These are phyloP conservation scores for Epizoanthus scotinus DNA, from an alignment of 92 coral and sea anemone species.

Conservation along the genomic window DNA sequence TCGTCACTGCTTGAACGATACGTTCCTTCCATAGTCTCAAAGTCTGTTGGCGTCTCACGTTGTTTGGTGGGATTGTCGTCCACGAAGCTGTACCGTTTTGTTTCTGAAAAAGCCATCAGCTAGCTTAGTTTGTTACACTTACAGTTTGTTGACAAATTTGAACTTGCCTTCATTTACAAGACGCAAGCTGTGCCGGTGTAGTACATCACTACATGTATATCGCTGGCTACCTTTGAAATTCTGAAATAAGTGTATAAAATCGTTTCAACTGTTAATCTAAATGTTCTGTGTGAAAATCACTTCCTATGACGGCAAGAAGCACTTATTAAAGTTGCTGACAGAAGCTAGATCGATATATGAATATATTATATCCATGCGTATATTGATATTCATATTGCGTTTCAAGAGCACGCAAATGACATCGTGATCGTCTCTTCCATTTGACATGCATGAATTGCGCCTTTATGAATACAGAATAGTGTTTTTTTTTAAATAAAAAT, in stretches of 20 bases:
- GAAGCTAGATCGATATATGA: not conserved
- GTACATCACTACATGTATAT: too few species aligned
- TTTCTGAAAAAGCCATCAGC: conserved; percentile 22
- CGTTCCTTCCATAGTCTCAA: conserved; percentile 6
- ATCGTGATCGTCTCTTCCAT: too few species aligned
- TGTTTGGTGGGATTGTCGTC: not conserved
- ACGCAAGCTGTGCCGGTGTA: too few species aligned
- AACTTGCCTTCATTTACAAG: not conserved
- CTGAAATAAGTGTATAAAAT: not conserved
- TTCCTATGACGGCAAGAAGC: conserved; percentile 11
- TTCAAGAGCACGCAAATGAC: not conserved
- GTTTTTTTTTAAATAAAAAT: too few species aligned
- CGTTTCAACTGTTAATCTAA: not conserved
- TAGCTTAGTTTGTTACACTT: not conserved
- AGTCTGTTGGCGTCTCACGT: conserved; percentile 10
- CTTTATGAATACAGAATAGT: not conserved
- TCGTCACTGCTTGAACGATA: conserved; percentile 22
- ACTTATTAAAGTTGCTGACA: conserved; percentile 4
- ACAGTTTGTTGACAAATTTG: not conserved
- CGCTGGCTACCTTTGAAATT: not conserved
- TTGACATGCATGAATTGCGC: not conserved
- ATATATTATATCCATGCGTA: too few species aligned
- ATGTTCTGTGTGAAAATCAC: not conserved
- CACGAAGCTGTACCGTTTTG: conserved; percentile 40
- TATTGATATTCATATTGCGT: too few species aligned